Conservation (phyloP, 2,113 vertebrate genomes). For the Sylvilagus bachmani region DNA sequence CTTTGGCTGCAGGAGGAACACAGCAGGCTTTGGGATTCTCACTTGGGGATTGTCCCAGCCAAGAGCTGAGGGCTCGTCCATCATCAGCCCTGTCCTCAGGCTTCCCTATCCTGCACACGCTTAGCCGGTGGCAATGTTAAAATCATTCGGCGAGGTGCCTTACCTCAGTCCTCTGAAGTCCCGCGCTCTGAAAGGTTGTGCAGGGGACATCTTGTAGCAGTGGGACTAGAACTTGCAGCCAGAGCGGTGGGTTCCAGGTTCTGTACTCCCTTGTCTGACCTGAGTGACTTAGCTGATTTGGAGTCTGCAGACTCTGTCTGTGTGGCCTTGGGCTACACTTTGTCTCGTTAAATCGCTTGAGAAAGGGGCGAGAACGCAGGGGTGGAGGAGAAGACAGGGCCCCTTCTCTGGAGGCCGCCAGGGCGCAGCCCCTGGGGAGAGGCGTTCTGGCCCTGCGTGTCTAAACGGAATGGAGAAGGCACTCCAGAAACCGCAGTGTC, state of each 20-base stretch:
- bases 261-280: neutral
- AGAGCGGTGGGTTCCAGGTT: neutral
- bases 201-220: neutral
- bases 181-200: neutral
- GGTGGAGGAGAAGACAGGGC: neutral
- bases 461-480: neutral
- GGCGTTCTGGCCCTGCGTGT: neutral
- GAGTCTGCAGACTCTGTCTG: neutral
- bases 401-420: neutral
- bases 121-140: neutral
- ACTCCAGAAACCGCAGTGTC: neutral
- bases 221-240: neutral
- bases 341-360: neutral
- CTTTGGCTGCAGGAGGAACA: constrained; percentile 15
- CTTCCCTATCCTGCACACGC: neutral
- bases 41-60: neutral
- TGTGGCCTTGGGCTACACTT: neutral
- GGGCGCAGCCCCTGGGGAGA: neutral
- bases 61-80: neutral
- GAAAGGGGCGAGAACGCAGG: neutral
- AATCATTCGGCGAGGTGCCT: neutral
- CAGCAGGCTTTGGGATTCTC: constrained; percentile 16
- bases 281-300: neutral
- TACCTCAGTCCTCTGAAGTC: constrained; percentile 4
- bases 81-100: neutral